Conservation (phyloP, 2,113 vertebrate species). For the Glaucidium brasilianum region DNA sequence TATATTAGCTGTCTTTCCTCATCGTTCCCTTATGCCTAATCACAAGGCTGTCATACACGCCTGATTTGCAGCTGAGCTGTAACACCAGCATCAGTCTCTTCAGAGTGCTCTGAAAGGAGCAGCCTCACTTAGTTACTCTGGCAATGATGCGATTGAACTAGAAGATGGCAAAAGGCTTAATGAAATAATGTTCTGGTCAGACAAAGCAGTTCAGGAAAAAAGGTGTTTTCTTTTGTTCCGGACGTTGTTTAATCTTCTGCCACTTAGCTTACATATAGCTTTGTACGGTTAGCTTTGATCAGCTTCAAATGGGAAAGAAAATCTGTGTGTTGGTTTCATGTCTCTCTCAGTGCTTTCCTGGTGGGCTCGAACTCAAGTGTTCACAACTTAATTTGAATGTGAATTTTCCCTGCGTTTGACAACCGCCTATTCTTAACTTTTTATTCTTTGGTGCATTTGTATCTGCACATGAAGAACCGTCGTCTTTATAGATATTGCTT, state of each 20-base stretch:
- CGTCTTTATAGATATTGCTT: not conserved
- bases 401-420: not conserved
- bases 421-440: not conserved
- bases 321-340: not conserved
- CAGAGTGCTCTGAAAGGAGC: not conserved
- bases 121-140: not conserved
- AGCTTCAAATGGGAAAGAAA: not conserved
- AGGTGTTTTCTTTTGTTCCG: not conserved
- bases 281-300: not conserved
- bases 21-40: not conserved
- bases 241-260: not conserved
- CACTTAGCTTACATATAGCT: not conserved
- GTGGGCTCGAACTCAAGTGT: not conserved
- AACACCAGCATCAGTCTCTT: not conserved
- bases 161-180: not conserved
- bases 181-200: not conserved
- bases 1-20: not conserved
- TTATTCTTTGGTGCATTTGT: not conserved
- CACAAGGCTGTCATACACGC: not conserved
- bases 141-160: not conserved
- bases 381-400: not conserved
- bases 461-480: not conserved
- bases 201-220: not conserved
- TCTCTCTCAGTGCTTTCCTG: not conserved
- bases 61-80: slow-evolving; percentile 10